Evolutionary conservation across 2,888 invertebrate species (phyloP).

Genomic region (Xylota sylvarum): DNA sequence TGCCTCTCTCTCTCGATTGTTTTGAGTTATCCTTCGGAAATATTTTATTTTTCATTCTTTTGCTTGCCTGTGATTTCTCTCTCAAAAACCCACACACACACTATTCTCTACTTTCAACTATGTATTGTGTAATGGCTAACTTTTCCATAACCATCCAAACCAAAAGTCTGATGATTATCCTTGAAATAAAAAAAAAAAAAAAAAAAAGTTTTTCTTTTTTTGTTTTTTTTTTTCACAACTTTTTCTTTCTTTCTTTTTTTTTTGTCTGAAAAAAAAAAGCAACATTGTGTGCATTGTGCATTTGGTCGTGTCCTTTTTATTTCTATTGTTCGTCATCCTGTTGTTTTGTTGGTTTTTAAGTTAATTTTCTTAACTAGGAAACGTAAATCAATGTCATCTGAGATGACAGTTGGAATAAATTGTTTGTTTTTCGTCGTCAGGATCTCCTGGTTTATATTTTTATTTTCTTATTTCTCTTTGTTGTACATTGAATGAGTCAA

Average conservation of each 20-base stretch:
- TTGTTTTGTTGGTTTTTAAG: constrained; percentile 31
- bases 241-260: constrained; percentile 1
- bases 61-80: constrained; percentile 47
- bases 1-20: neutral
- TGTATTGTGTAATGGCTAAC: constrained; percentile 24
- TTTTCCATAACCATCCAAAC: neutral
- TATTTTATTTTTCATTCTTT: constrained; percentile 6
- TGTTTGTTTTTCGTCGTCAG: constrained; percentile 45
- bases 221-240: neutral
- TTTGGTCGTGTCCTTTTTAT: constrained; percentile 51
- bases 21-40: constrained; percentile 32
- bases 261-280: constrained; percentile 17
- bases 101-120: constrained; percentile 16
- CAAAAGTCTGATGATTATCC: constrained; percentile 46
- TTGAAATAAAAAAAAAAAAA: too few relatives aligned
- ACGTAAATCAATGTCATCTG: constrained; percentile 59
- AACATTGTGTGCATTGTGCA: constrained; percentile 66
- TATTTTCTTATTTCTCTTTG: constrained; percentile 31
- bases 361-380: constrained; percentile 64
- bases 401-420: constrained; percentile 60
- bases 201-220: constrained; percentile 7
- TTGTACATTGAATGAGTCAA: constrained; percentile 59
- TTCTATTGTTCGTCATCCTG: constrained; percentile 16
- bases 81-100: constrained; percentile 10
- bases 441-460: constrained; percentile 25